Evolutionary conservation across 2,888 invertebrate genomes (phyloP).

Genomic region (Thera britannica): DNA sequence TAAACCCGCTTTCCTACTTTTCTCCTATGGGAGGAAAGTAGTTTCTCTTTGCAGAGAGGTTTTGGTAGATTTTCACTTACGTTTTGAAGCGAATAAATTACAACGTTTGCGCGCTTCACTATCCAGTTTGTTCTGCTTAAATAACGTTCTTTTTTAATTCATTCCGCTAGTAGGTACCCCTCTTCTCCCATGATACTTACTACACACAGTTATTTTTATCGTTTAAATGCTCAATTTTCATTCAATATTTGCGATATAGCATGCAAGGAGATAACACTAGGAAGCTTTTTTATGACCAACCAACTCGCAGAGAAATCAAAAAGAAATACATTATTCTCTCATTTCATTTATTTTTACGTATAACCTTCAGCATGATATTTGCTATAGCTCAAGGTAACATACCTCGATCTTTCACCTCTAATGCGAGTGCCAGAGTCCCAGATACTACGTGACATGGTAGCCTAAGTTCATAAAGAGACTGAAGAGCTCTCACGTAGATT

Average conservation of each 20-base stretch:
- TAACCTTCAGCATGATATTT: conserved; percentile 14
- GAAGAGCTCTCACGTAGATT: conserved; percentile 50
- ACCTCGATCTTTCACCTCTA: conserved; percentile 40
- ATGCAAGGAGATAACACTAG: background rate
- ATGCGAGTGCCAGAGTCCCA: conserved; percentile 50
- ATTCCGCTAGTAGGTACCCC: background rate
- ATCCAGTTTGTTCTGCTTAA: conserved; percentile 23
- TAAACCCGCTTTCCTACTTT: conserved; percentile 58
- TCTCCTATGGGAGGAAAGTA: conserved; percentile 56
- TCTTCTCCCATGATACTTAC: background rate
- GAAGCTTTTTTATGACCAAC: background rate
- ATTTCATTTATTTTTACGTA: conserved; percentile 2
- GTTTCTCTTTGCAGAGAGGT: conserved; percentile 48
- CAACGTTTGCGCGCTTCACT: conserved; percentile 54
- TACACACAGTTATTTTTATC: background rate
- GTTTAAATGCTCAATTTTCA: background rate
- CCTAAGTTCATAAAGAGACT: conserved; percentile 57
- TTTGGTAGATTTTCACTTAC: conserved; percentile 60
- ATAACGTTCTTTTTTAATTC: conserved; percentile 16
- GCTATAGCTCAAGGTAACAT: conserved; percentile 27
- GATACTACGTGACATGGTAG: conserved; percentile 62
- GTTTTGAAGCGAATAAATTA: conserved; percentile 66
- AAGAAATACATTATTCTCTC: no score
- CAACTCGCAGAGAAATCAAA: no score
- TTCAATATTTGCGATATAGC: background rate